Evolutionary conservation across 2,113 vertebrate species (phyloP).

Genomic region (Tachycineta bicolor): DNA sequence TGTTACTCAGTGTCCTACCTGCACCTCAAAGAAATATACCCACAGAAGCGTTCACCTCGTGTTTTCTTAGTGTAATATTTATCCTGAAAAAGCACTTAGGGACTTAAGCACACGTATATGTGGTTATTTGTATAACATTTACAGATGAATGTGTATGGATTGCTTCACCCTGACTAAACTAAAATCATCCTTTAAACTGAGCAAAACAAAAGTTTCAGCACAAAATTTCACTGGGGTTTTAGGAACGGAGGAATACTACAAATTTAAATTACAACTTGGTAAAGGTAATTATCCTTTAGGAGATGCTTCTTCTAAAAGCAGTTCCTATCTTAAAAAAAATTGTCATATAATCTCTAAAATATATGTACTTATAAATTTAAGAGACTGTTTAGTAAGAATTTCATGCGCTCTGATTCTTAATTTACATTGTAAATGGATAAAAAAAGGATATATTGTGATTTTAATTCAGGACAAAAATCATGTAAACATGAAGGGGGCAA

Average conservation of each 20-base stretch:
- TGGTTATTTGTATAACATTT: neutral
- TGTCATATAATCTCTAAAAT: neutral
- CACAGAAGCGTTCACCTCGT: neutral
- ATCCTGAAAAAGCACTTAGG: neutral
- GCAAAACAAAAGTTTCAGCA: neutral
- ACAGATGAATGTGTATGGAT: neutral
- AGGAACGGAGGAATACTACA: neutral
- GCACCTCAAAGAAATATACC: neutral
- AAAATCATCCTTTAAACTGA: neutral
- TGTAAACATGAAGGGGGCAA: neutral
- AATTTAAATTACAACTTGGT: neutral
- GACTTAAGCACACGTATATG: accelerated
- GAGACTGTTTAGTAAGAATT: neutral
- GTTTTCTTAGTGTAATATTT: neutral
- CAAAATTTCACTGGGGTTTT: neutral
- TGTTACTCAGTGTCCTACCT: neutral
- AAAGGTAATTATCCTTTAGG: neutral
- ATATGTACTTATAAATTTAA: neutral
- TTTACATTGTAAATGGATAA: neutral
- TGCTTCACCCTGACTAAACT: neutral
- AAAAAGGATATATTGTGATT: neutral
- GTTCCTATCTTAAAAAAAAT: neutral
- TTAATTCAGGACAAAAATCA: neutral
- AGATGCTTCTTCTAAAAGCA: neutral
- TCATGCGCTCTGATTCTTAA: neutral